Evolutionary conservation across 2,888 invertebrate species (phyloP).

Genomic region (Yponomeuta sedellus): DNA sequence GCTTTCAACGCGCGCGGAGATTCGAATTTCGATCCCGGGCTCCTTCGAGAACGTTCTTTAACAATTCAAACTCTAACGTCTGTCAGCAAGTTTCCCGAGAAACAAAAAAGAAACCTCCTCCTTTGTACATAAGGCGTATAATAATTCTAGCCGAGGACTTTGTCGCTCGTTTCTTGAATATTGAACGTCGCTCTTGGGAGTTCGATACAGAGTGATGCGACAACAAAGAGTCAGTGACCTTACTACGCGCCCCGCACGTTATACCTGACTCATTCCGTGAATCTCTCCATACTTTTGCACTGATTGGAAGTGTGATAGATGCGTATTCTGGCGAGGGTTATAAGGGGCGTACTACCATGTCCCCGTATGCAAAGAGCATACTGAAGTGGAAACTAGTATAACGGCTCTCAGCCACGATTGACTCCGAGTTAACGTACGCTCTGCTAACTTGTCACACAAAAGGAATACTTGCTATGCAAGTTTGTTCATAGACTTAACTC

Average conservation of each 20-base stretch:
- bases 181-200: conserved; percentile 44
- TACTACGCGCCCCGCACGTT: background rate
- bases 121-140: conserved; percentile 11
- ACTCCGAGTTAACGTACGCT: background rate
- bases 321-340: background rate
- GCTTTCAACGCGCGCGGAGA: conserved; percentile 4
- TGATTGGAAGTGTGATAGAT: background rate
- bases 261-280: background rate
- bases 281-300: background rate
- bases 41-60: conserved; percentile 16
- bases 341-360: conserved; percentile 32
- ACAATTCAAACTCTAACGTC: conserved; percentile 18
- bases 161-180: conserved; percentile 41
- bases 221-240: background rate
- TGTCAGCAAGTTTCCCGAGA: conserved; percentile 16
- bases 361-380: conserved; percentile 39
- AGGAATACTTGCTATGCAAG: background rate
- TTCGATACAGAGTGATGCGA: conserved; percentile 28
- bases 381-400: conserved; percentile 29
- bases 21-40: background rate
- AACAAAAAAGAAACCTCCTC: conserved; percentile 10
- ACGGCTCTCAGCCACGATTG: conserved; percentile 14
- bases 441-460: background rate
- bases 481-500: background rate
- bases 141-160: conserved; percentile 21